Base-by-base conservation (phyloP, 2,888 invertebrate species). In the Patella depressa region DNA sequence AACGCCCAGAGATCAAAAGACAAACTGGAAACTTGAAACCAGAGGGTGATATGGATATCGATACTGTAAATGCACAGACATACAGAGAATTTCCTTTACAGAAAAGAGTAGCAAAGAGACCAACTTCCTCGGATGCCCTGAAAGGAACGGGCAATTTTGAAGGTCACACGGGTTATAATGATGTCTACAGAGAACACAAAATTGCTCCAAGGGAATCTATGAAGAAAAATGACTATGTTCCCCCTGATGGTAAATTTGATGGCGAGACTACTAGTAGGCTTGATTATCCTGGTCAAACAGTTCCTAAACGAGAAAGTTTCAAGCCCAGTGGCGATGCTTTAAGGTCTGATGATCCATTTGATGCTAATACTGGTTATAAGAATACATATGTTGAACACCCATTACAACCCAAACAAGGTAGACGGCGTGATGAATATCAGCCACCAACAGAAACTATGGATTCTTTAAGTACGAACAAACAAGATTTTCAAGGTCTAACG, bases 11-110 rank as follows among this genome's bases (percentile, higher is more conserved):
- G 78, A 80, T 84, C 1, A 88, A 88, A 73, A 82, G 84, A 34
- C 87, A 86, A 3, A 90, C 90, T 5, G 82, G 76, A 53, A 91
- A 90, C 82, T 79, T 78, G 73, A 86, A 85, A 79, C 91, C 91
- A 7, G 86, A 85, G 2, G 91, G 91, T 2, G 85, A 88, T 15
- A 88, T 91, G 86, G 89, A 90, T 72, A 82, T 84, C 74, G 82
- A 86, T 76, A 91, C 91, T 12, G 90, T 90, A 11, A 84, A 88
- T 77, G 86, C 88, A 53, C 77, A 84, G 17, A 87, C 88, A 15
- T 91, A 84, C 83, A 86, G 81, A 77, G 79, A 84, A 71, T 84
- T 89, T 78, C 89, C 89, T 4, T 77, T 89, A 15, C 83, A 85
- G 45, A 29, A 53, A 17, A 55, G 24, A 3, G 19, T 59, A 19